A percentile compares a stretch with the other conserved stretches of the same genome.
phyloP scores from a whole-genome alignment of 2,888 invertebrate genomes.

The Dicyrtoma fusca region DNA sequence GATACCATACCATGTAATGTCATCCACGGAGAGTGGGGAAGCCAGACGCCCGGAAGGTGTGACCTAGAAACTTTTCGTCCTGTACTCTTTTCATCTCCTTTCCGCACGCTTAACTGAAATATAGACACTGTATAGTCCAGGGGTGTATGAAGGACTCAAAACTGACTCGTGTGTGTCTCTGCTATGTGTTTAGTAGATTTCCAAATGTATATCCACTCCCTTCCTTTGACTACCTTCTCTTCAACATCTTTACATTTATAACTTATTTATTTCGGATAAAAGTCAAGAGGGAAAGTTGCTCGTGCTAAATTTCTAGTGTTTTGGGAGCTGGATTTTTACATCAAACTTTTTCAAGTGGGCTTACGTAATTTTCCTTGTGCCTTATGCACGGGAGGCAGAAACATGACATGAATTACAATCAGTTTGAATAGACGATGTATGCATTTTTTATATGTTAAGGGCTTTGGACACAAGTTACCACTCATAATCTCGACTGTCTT shows the following conservation, averaged over 20 bases:
- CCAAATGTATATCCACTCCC: neutral
- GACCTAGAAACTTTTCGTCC: conserved; percentile 44
- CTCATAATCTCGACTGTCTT: conserved; percentile 22
- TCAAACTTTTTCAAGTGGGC: neutral
- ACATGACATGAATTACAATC: conserved; percentile 29
- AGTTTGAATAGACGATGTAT: neutral
- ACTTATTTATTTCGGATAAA: conserved; percentile 36
- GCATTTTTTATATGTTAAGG: conserved; percentile 13
- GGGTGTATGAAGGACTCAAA: neutral
- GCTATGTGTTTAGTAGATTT: neutral
- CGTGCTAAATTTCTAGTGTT: conserved; percentile 5
- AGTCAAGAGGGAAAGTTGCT: conserved; percentile 14
- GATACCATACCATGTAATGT: neutral
- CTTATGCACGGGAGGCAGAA: neutral
- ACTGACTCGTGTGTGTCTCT: neutral
- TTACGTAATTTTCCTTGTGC: neutral
- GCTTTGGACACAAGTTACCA: conserved; percentile 28
- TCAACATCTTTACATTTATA: conserved; percentile 21
- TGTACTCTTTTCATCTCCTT: conserved; percentile 28
- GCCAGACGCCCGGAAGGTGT: conserved; percentile 41
- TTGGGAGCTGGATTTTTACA: neutral
- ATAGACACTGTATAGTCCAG: conserved; percentile 26
- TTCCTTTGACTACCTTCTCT: conserved; percentile 11
- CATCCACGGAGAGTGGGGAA: neutral
- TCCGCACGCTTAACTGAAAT: conserved; percentile 18